Percentiles rank a stretch among this genome's conserved stretches.
Evolutionary conservation across 1,140 invertebrate genomes (phyloP).

Genomic region (Lepidotrigona ventralis): DNA sequence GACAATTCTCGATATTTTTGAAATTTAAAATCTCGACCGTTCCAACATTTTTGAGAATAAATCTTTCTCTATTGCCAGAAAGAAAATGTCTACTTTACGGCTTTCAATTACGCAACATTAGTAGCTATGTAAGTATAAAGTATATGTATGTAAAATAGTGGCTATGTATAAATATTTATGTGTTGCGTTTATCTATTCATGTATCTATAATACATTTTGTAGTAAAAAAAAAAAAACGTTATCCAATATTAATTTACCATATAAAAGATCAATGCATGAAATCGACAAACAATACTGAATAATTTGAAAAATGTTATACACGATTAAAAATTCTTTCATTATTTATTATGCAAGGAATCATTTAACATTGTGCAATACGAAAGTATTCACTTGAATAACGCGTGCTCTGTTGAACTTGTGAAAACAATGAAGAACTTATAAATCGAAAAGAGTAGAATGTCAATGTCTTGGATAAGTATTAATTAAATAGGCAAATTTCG

Average conservation of each 20-base stretch:
- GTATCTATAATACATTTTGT: too few species aligned
- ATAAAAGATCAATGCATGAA: neutral
- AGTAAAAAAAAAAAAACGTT: neutral
- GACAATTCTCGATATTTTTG: neutral
- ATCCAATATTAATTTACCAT: neutral
- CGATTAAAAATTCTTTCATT: neutral
- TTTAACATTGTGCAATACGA: neutral
- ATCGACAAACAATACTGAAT: neutral
- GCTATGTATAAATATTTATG: too few species aligned
- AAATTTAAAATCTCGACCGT: neutral
- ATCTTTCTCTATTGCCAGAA: neutral
- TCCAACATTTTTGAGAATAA: neutral
- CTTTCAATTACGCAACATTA: neutral
- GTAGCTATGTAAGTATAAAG: neutral
- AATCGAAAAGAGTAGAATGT: neutral
- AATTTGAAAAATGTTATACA: neutral
- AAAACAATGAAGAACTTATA: neutral
- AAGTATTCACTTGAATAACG: neutral
- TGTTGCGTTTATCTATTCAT: too few species aligned
- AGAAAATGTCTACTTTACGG: neutral
- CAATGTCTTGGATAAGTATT: too few species aligned
- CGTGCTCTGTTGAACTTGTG: neutral
- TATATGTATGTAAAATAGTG: neutral
- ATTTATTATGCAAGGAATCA: slow-evolving; percentile 8
- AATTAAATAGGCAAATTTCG: neutral